These are phyloP conservation scores for Drosophila eugracilis DNA, from an alignment of 1,140 invertebrate genomes.

Conservation along the genomic window DNA sequence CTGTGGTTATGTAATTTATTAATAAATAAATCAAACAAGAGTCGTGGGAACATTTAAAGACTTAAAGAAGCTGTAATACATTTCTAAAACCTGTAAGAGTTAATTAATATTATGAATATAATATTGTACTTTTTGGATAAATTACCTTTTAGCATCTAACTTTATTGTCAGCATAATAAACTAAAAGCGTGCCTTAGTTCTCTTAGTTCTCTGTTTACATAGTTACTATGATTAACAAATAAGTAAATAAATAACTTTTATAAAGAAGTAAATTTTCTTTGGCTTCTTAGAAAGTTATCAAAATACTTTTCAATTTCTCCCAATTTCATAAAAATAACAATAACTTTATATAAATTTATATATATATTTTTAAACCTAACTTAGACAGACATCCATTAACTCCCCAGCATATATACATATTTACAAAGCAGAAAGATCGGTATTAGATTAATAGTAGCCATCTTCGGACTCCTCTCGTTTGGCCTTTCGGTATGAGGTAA, in stretches of 20 bases:
- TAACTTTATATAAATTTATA: conserved; percentile 7
- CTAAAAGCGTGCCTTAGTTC: neutral
- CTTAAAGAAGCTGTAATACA: neutral
- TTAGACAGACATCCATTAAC: conserved; percentile 14
- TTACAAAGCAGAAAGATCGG: conserved; percentile 19
- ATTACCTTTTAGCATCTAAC: neutral
- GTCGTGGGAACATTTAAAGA: conserved; percentile 4
- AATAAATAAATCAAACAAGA: neutral
- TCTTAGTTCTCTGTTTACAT: neutral
- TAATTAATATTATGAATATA: neutral
- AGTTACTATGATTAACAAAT: neutral
- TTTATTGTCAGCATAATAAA: neutral
- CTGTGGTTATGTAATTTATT: neutral
- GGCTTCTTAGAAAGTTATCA: too few relatives aligned
- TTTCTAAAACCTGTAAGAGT: neutral
- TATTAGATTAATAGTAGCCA: conserved; percentile 30
- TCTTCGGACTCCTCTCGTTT: conserved; percentile 61
- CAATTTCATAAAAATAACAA: too few relatives aligned
- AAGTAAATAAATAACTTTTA: neutral
- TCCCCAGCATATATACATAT: conserved; percentile 33
- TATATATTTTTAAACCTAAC: conserved; percentile 19
- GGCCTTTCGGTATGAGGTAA: conserved; percentile 66
- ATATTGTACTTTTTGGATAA: neutral
- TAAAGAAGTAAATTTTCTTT: too few relatives aligned
- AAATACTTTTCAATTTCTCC: too few relatives aligned